Percentiles rank a stretch among this genome's conserved stretches.
Conservation (phyloP, 2,888 invertebrate species). For the Agrypnus murinus region DNA sequence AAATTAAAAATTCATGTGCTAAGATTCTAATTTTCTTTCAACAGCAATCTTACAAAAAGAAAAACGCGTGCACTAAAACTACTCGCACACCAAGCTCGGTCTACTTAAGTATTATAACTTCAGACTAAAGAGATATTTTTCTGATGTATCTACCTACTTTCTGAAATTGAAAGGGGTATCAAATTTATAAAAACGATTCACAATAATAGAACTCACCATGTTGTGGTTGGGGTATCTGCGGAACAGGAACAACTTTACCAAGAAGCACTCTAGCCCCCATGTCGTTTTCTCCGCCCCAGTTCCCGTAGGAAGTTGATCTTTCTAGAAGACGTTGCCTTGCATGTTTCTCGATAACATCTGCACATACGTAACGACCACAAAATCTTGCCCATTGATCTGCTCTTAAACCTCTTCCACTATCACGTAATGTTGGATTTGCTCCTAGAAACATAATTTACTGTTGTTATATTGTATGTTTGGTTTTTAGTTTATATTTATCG, state of each 20-base stretch:
- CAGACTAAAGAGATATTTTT: no score
- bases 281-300: conserved; percentile 78
- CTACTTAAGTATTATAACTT: no score
- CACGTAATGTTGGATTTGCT: conserved; percentile 80
- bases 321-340: conserved; percentile 75
- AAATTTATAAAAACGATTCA: conserved; percentile 23
- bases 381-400: conserved; percentile 86
- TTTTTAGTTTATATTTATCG: no score
- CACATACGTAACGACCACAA: conserved; percentile 81
- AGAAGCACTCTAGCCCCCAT: conserved; percentile 73
- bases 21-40: no score
- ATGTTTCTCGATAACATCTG: conserved; percentile 82
- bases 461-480: no score
- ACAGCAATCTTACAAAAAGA: no score
- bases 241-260: conserved; percentile 71
- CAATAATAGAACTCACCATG: conserved; percentile 63
- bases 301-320: conserved; percentile 72
- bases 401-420: conserved; percentile 79
- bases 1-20: no score
- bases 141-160: no score
- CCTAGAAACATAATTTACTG: conserved; percentile 71
- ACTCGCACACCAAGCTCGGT: no score
- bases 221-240: conserved; percentile 61
- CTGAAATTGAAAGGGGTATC: no score
- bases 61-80: no score